These are phyloP conservation scores for Eilema sororculum DNA, from an alignment of 2,888 invertebrate genomes.

Conservation along the genomic window DNA sequence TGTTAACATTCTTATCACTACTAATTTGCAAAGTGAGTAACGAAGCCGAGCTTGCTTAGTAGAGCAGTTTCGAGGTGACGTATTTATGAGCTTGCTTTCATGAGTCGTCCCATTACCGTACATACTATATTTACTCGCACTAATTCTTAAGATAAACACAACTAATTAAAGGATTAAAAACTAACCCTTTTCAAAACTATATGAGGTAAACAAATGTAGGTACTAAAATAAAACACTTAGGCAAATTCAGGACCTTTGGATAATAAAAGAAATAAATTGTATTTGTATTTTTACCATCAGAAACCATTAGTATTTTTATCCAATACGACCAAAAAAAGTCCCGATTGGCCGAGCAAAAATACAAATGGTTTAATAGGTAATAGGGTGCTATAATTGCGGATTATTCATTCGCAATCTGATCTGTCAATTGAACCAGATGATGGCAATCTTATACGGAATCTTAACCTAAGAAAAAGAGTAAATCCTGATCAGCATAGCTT, in stretches of 20 bases:
- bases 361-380: not conserved
- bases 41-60: slow-evolving; percentile 34
- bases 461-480: no score
- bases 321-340: no score
- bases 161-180: slow-evolving; percentile 24
- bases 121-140: slow-evolving; percentile 34
- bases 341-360: not conserved
- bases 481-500: no score
- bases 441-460: no score
- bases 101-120: slow-evolving; percentile 52
- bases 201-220: not conserved
- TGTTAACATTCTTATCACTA: slow-evolving; percentile 40
- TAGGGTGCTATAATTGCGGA: not conserved
- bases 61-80: slow-evolving; percentile 55
- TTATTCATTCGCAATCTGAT: no score
- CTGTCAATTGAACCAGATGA: no score
- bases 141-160: slow-evolving; percentile 36
- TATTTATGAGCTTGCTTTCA: slow-evolving; percentile 66
- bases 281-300: no score
- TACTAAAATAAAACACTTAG: not conserved
- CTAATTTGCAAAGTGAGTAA: slow-evolving; percentile 47
- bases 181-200: slow-evolving; percentile 9
- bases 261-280: not conserved
- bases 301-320: no score
- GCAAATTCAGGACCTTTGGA: not conserved